Evolutionary conservation across 2,113 vertebrate genomes (phyloP), one percentile per base, ranked within the genome.

Genomic region (Paradisaea rubra): DNA sequence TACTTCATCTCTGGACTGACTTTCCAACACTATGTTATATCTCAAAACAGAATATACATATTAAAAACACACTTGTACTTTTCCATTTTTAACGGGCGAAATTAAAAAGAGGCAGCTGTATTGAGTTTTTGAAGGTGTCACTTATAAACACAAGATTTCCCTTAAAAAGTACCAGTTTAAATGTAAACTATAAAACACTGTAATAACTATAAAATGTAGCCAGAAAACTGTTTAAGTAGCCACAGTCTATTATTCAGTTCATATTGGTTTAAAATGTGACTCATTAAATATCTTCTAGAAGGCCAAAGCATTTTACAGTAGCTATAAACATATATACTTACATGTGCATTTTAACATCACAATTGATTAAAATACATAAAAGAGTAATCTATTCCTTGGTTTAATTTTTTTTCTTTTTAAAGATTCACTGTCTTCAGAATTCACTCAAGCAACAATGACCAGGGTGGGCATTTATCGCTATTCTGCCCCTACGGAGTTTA

Each of bases 111-210:
- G 96, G 96, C 88, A 79, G 56, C 50, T 23, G 87, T 93, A 78
- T n/a, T 85, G 92, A 96, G 94, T 94, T 94, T 91, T 91, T 88
- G 94, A 97, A 96, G 95, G 91, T 97, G 95, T 97, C 88, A 92
- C 93, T 96, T 97, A 97, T n/a, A 95, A 97, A 97, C 97, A 97
- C 87, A 98, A 97, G 91, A 87, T 91, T 96, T 96, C 94, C 94
- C 91, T 97, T 96, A 94, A 96, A 97, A 98, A 98, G 97, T 98
- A 98, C 97, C 97, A 97, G 97, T 97, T 98, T 97, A 96, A 97
- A 97, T 98, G 97, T 98, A 98, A 98, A 98, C 97, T 97, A 97
- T 96, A 97, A 97, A 98, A 97, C 94, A 97, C 91, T 74, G 96
- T 92, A 94, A 50, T 94, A 96, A 97, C 97, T 97, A 97, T 96